phyloP scores from a whole-genome alignment of 2,888 invertebrate genomes.

The Scaptomyza reducta region DNA sequence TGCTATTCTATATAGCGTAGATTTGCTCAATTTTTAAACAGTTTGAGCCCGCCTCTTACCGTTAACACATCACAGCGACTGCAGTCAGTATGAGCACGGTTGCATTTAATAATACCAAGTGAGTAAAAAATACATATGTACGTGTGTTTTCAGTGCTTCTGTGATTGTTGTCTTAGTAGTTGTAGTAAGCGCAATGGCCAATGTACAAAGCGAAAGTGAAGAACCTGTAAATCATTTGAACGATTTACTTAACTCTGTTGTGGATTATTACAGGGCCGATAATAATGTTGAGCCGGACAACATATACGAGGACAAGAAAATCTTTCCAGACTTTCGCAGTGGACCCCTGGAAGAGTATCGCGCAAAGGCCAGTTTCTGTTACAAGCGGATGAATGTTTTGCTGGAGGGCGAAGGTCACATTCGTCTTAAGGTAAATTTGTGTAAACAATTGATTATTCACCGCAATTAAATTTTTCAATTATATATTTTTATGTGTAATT shows the following conservation, averaged over 20 bases:
- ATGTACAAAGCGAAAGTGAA: slow-evolving; percentile 10
- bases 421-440: slow-evolving; percentile 84
- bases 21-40: slow-evolving; percentile 27
- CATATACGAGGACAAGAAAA: slow-evolving; percentile 81
- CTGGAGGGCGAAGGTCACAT: slow-evolving; percentile 86
- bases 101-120: slow-evolving; percentile 47
- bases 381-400: slow-evolving; percentile 87
- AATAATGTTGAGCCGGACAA: slow-evolving; percentile 30
- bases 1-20: slow-evolving; percentile 36
- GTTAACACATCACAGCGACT: slow-evolving; percentile 32
- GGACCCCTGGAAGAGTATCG: slow-evolving; percentile 88
- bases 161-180: slow-evolving; percentile 1
- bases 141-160: not conserved
- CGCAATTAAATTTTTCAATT: too few species aligned
- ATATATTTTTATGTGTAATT: too few species aligned
- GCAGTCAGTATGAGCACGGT: slow-evolving; percentile 41
- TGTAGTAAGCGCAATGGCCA: slow-evolving; percentile 41
- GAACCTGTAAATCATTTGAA: slow-evolving; percentile 18
- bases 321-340: slow-evolving; percentile 86
- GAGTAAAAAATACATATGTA: slow-evolving; percentile 22
- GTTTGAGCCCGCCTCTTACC: slow-evolving; percentile 43
- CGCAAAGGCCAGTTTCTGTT: slow-evolving; percentile 88
- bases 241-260: slow-evolving; percentile 42
- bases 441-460: too few species aligned
- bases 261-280: slow-evolving; percentile 52